Evolutionary conservation across 2,797 vertebrate species (phyloP).

Genomic region (Mallotus villosus): DNA sequence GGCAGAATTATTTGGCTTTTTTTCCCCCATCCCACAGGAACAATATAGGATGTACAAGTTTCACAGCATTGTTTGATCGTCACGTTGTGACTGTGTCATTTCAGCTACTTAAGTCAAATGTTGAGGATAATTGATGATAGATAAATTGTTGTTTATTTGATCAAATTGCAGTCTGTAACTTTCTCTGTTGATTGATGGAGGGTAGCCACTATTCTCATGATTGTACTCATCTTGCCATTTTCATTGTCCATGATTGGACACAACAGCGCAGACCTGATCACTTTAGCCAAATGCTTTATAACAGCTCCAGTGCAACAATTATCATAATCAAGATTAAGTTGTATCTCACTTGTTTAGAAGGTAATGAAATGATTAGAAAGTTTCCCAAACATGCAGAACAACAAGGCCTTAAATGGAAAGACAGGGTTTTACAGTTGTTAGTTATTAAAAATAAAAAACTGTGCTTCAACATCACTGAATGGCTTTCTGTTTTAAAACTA

Average conservation of each 20-base stretch:
- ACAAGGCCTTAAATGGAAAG: too few species aligned
- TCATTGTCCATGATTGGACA: not conserved
- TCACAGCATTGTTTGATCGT: not conserved
- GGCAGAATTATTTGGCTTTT: conserved; percentile 2
- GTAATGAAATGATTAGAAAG: too few species aligned
- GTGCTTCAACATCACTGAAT: too few species aligned
- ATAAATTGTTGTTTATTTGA: too few species aligned
- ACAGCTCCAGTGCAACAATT: not conserved
- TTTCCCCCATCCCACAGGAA: not conserved
- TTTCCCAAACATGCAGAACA: too few species aligned
- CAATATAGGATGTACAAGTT: not conserved
- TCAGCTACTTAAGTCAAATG: not conserved
- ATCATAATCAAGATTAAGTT: not conserved
- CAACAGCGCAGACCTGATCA: not conserved
- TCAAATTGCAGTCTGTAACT: too few species aligned
- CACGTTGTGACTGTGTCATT: not conserved
- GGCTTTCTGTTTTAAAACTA: too few species aligned
- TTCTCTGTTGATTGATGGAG: too few species aligned
- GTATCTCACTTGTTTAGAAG: not conserved
- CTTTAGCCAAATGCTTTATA: not conserved
- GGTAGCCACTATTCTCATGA: not conserved
- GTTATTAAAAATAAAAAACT: too few species aligned
- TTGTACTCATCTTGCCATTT: not conserved
- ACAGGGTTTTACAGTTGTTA: too few species aligned
- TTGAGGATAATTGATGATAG: too few species aligned